A percentile compares a stretch with the other conserved stretches of the same genome.
phyloP scores from a whole-genome alignment of 1,140 invertebrate species.

The Trichonephila clavipes region DNA sequence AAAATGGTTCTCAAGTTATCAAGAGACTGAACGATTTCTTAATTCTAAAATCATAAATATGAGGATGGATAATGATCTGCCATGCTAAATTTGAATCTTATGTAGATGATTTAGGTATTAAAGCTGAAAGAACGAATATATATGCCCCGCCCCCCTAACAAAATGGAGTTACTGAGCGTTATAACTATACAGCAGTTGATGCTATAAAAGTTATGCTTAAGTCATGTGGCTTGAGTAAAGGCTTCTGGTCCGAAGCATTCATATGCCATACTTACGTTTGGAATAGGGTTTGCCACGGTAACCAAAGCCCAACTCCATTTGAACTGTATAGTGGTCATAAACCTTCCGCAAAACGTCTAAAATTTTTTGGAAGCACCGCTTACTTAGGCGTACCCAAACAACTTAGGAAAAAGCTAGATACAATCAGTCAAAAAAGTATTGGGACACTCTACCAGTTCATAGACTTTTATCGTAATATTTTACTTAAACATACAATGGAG shows the following conservation, averaged over 20 bases:
- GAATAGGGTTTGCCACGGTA: constrained; percentile 5
- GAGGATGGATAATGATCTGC: not conserved
- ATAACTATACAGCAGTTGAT: not conserved
- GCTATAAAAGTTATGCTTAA: not conserved
- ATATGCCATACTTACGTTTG: no score
- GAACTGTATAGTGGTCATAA: constrained; percentile 34
- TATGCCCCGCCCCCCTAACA: not conserved
- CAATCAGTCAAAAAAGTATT: not conserved
- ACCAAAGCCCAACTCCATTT: not conserved
- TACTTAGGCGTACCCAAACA: no score
- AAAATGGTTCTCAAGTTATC: not conserved
- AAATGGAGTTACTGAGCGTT: not conserved
- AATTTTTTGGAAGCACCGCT: no score
- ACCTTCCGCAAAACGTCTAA: no score
- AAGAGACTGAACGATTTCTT: not conserved
- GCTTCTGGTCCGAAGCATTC: constrained; percentile 40
- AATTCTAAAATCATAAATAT: no score
- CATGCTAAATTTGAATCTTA: not conserved
- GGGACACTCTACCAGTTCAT: no score
- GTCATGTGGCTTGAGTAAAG: not conserved
- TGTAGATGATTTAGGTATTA: not conserved
- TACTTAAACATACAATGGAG: no score
- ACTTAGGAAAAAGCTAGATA: not conserved
- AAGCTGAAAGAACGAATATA: no score
- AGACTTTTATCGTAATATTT: no score